Base-by-base conservation (phyloP, 1,140 invertebrate species). In the Parasteatoda tepidariorum region DNA sequence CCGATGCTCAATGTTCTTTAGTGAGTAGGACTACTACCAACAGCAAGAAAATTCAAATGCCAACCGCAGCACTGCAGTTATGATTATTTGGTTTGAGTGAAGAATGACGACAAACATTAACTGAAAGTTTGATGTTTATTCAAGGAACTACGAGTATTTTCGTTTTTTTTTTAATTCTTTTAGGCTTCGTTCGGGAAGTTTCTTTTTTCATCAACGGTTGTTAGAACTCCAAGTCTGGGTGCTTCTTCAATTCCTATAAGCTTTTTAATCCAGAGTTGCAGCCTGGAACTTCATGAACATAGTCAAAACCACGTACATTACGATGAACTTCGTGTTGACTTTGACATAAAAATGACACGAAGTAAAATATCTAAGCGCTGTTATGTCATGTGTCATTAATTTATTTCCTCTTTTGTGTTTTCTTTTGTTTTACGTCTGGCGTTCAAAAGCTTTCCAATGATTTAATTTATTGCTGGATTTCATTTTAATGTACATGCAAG, bases 401-500 rank as follows among this genome's bases (percentile, higher is more conserved):
- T 48, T 48, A 1, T 48, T 48, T 48, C 38, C 9, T 48, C 38
- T 13, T 48, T 9, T 48, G 9, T 48, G 18, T 48, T 48, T 48
- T 48, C 18, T 48, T 13, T 48, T 48, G 38, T 59, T 22, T 59
- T 18, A 22, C 9, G 24, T 59, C 57, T 59, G 57, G 57, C 9
- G 24, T 59, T 26, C 9, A 59, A 48, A 48, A 48, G 38, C 38
- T 48, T 48, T 48, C 18, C 38, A 48, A 48, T 76, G 73, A 54
- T 76, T 13, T 76, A 55, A 76, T 76, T 76, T 76, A 76, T 61
- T 76, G 73, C 73, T 76, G 38, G 38, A 76, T 61, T 76, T 76
- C 73, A 76, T 76, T 76, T 76, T 76, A 55, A 76, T 76, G 73
- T 76, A 76, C 73, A 76, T 68, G 76, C 76, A 79, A 79, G 76